Base-by-base conservation (phyloP, 2,888 invertebrate genomes). In the Lysandra coridon region DNA sequence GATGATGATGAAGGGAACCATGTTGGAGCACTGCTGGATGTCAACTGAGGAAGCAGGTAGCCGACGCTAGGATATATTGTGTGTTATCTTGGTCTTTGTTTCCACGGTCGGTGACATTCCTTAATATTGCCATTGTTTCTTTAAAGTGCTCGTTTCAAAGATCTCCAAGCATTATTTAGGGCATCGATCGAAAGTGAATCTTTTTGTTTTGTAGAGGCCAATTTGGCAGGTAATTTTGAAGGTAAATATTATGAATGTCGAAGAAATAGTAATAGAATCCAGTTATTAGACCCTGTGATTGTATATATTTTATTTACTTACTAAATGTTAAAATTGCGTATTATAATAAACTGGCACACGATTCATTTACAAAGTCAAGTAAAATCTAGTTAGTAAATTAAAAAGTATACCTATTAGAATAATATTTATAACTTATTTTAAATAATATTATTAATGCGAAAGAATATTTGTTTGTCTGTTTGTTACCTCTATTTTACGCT, bases 1-100 rank as follows among this genome's bases (percentile, higher is more conserved):
- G 73, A 92, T 79, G 30, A 89, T 79, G 79, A 86, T 85, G 33
- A 88, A 83, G 33, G 84, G 89, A 84, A 88, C 91, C 93, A 93
- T 93, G 85, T 87, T 88, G 85, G 81, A 23, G 80, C 85, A 82
- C 78, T 37, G 79, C 80, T 79, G 77, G 82, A 83, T 83, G 82
- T 83, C 83, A 78, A 85, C 83, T 85, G 80, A 86, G 86, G 86
- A 86, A 87, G 84, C 89, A 91, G 91, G 91, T 90, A 90, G 90
- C 85, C 85, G 75, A 60, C 84, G 88, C 87, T 90, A 87, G 85
- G 85, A 86, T 89, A 87, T 88, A 90, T 94, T 94, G 92, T 94
- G 93, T 94, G 93, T 93, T 88, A 91, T 91, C 91, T 89, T 88
- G 81, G 86, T 93, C 92, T 94, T 94, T 94, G 94, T 94, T 92